A percentile compares a stretch with the other conserved stretches of the same genome.
These are phyloP conservation scores for Sipha flava DNA, from an alignment of 1,140 invertebrate genomes.

Conservation along the genomic window DNA sequence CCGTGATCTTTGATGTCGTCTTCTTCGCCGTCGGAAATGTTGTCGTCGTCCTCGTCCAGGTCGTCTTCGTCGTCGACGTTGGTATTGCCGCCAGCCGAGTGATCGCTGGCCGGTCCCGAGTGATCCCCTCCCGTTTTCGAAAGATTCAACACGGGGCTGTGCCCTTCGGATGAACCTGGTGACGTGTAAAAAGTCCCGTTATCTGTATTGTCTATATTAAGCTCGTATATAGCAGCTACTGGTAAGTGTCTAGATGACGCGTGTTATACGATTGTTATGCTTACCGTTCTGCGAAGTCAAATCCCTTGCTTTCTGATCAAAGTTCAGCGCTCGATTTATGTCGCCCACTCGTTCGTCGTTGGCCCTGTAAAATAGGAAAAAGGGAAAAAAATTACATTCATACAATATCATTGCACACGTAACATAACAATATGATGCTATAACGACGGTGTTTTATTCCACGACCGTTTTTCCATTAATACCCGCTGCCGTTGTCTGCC, in stretches of 20 bases:
- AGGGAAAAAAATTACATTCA: background rate
- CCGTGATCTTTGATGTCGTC: conserved; percentile 73
- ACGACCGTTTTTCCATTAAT: background rate
- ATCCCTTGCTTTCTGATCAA: conserved; percentile 72
- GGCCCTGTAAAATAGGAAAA: conserved; percentile 57
- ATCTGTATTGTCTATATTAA: background rate
- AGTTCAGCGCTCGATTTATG: conserved; percentile 61
- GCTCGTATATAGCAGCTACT: no score
- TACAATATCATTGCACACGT: background rate
- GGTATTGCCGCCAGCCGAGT: conserved; percentile 64
- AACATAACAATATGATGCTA: background rate
- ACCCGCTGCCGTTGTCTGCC: background rate
- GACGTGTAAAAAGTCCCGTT: background rate
- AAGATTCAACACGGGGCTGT: conserved; percentile 81
- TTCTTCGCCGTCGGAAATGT: conserved; percentile 64
- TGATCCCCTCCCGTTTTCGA: conserved; percentile 68
- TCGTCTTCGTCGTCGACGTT: conserved; percentile 76
- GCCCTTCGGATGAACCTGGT: conserved; percentile 71
- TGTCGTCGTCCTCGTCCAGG: conserved; percentile 66
- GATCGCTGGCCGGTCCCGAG: conserved; percentile 54
- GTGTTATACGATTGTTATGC: conserved; percentile 37
- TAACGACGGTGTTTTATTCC: background rate
- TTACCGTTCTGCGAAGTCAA: conserved; percentile 78
- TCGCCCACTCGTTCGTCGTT: conserved; percentile 68
- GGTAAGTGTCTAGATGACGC: no score